Evolutionary conservation across 2,113 vertebrate species (phyloP), one percentile per base, ranked within the genome.

Genomic region (Ceyx cyanopectus): DNA sequence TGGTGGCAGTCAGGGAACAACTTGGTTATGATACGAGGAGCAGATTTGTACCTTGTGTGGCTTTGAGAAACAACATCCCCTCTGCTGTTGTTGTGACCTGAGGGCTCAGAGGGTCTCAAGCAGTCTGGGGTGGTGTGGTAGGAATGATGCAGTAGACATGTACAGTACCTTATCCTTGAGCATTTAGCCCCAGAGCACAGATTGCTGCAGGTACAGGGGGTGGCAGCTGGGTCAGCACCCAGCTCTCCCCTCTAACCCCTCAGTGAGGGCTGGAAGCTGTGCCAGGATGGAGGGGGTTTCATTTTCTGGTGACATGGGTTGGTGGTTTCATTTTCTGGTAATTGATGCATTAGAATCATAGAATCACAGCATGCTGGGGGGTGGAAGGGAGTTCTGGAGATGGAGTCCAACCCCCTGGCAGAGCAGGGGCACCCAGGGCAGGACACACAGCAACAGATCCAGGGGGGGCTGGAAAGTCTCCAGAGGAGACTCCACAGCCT

Each of bases 1-100:
- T 61, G 8, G 7, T 12, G 20, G 17, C 8, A 3, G n/a, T 9
- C 0, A 0, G 68, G 54, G 60, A 74, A 24, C 8, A 17, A 2
- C 29, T 7, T 58, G 15, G 0, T 1, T 29, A 1, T 5, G 46
- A 20, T 8, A 6, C 0, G 1, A 62, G 9, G 3, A 10, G 22
- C 9, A 50, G 8, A 10, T 11, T 5, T 34, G 34, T 30, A 8
- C 20, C 29, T 29, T 2, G 24, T 6, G 14, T 48, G 56, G 30
- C 27, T 80, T 68, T 32, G 43, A 29, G 9, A 22, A 2, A 12
- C 40, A 45, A 40, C 3, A 1, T 27, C 61, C 27, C 61, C 30
- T 48, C 21, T 1, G 0, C 0, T 0, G 0, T 6, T 2, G 0
- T 17, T 3, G 0, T 15, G 68, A 40, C 9, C 40, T 18, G 46